These are phyloP conservation scores for Stenotaenia linearis DNA, from an alignment of 2,888 invertebrate genomes.

Conservation along the genomic window DNA sequence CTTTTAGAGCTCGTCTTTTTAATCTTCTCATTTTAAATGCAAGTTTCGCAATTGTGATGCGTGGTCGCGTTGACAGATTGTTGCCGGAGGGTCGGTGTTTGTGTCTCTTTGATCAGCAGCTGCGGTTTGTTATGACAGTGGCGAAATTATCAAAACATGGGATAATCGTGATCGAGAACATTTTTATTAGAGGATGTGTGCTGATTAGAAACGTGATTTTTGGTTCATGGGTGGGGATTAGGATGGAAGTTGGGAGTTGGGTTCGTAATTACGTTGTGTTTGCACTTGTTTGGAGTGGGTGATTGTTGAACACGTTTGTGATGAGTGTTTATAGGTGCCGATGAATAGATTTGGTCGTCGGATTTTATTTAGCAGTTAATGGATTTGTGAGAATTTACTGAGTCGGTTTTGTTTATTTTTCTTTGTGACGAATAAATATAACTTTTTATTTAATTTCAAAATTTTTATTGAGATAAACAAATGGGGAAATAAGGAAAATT, in stretches of 20 bases:
- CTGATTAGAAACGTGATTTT: background rate
- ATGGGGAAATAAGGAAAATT: no score
- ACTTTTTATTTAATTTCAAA: no score
- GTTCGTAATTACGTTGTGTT: background rate
- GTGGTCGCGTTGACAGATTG: background rate
- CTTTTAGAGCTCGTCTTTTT: background rate
- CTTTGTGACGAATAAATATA: no score
- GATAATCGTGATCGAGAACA: background rate
- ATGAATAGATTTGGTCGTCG: background rate
- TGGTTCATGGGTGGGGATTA: no score
- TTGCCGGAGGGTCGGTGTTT: background rate
- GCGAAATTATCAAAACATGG: background rate
- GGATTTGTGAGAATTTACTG: no score
- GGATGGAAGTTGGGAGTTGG: background rate
- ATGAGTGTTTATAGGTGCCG: background rate
- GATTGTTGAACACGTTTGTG: background rate
- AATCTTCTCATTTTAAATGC: background rate
- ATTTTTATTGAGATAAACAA: no score
- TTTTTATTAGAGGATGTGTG: background rate
- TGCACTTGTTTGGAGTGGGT: background rate
- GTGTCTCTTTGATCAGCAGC: background rate
- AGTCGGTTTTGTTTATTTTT: no score
- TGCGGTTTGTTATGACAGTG: background rate
- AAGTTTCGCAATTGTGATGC: background rate
- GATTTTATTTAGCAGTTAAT: no score